A percentile compares a stretch with the other conserved stretches of the same genome.
phyloP scores from a whole-genome alignment of 1,140 invertebrate genomes.

The Rhyzopertha dominica region DNA sequence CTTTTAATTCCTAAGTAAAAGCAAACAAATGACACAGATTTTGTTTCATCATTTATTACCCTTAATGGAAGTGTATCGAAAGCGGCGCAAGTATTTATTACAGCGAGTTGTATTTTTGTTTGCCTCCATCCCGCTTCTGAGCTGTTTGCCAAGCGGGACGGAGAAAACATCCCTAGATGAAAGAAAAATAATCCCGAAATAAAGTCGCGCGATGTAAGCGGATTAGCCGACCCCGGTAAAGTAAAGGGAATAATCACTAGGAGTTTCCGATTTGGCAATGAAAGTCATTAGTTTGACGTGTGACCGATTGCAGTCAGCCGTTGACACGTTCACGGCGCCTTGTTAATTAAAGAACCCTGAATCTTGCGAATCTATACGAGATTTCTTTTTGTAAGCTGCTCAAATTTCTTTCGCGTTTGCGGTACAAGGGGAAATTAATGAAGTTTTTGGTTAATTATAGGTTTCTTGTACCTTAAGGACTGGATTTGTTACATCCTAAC shows the following conservation, averaged over 20 bases:
- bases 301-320: conserved; percentile 17
- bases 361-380: too few relatives aligned
- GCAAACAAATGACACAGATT: conserved; percentile 24
- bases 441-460: too few relatives aligned
- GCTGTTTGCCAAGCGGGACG: too few relatives aligned
- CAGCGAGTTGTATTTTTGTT: too few relatives aligned
- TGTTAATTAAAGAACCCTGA: conserved; percentile 22
- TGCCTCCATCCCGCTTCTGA: not conserved
- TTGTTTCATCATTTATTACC: conserved; percentile 32
- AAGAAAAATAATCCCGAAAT: too few relatives aligned
- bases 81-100: conserved; percentile 9
- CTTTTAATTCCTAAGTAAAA: conserved; percentile 23
- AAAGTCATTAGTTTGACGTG: conserved; percentile 22
- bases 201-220: conserved; percentile 15
- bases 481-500: too few relatives aligned
- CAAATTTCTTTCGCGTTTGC: too few relatives aligned
- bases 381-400: too few relatives aligned
- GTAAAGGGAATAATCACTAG: conserved; percentile 17
- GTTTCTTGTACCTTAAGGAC: too few relatives aligned
- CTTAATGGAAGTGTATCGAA: conserved; percentile 23
- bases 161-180: too few relatives aligned
- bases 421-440: too few relatives aligned
- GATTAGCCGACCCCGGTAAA: conserved; percentile 11
- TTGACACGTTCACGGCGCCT: conserved; percentile 23
- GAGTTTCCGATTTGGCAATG: conserved; percentile 8